Conservation (phyloP, 2,113 vertebrate genomes). For the Chamaetylas fuelleborni region DNA sequence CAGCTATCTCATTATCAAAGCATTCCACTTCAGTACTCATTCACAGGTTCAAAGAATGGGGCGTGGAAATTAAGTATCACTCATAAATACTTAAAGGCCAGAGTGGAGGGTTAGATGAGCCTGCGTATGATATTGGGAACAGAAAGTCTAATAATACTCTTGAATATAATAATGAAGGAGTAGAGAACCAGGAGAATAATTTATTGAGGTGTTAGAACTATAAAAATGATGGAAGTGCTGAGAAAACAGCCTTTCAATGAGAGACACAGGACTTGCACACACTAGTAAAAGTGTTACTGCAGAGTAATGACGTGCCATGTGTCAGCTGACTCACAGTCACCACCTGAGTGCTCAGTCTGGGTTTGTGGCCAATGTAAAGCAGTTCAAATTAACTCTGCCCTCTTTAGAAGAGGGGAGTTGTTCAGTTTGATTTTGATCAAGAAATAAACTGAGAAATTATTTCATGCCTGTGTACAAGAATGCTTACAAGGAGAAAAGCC, state of each 20-base stretch:
- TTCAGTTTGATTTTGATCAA: not conserved
- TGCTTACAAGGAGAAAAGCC: not conserved
- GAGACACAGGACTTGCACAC: not conserved
- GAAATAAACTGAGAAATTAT: not conserved
- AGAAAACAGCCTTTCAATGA: not conserved
- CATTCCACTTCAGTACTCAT: not conserved
- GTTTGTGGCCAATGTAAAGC: conserved; percentile 1
- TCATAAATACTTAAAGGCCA: not conserved
- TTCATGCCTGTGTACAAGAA: not conserved
- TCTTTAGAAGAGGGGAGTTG: not conserved
- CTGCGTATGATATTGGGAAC: not conserved
- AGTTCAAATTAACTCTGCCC: not conserved
- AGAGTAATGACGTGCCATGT: not conserved
- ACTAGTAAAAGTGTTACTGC: not conserved
- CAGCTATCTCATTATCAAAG: not conserved
- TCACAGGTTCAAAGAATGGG: not conserved
- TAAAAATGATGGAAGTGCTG: conserved; percentile 11
- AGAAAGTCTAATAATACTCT: not conserved
- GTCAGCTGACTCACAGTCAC: conserved; percentile 15
- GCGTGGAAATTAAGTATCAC: not conserved
- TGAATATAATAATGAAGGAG: not conserved
- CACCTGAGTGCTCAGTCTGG: not conserved
- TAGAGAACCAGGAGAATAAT: not conserved
- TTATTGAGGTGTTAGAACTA: not conserved
- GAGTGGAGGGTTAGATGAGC: not conserved